Evolutionary conservation across 2,797 vertebrate genomes (phyloP), one percentile per base, ranked within the genome.

Genomic region (Tragelaphus oryx): DNA sequence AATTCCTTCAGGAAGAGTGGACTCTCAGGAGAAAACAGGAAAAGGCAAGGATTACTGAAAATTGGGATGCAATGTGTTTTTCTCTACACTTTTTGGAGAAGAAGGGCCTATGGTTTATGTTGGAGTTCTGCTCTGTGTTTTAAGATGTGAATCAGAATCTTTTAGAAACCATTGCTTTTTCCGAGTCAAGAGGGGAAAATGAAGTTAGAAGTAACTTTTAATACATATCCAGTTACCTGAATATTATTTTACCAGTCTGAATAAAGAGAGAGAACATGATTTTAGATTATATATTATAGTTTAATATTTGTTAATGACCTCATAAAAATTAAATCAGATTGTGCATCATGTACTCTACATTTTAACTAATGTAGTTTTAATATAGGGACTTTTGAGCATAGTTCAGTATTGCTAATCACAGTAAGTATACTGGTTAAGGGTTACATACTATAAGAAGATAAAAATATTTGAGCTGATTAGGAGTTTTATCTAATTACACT

Each of bases 231-330:
- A 86, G 52, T 96, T 92, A 91, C 52, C 22, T 95, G 81, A 93
- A 55, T 92, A 81, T 86, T 88, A 95, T 96, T 95, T 96, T 94
- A 85, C 30, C 90, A 65, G 26, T 75, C 60, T 94, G 44, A 96
- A 54, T 96, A 87, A 59, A 89, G 59, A 94, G 75, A 93, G 41
- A 94, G 55, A 93, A 85, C 37, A 71, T 62, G 68, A 93, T 79
- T 85, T 93, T 92, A 88, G 87, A 90, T 93, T 87, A 80, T n/a
- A 83, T 59, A 41, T 93, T 62, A 93, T 87, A 95, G 71, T 50
- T 91, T 89, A 76, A 18, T 85, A 85, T 91, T 83, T 93, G 20
- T 87, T 95, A 88, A 54, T 95, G 90, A 89, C 91, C 65, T 88
- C 55, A 18, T 60, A 93, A 91, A 93, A 94, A 89, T 95, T 93